These are phyloP conservation scores for Drosophila funebris DNA, from an alignment of 1,140 invertebrate genomes.

Conservation along the genomic window DNA sequence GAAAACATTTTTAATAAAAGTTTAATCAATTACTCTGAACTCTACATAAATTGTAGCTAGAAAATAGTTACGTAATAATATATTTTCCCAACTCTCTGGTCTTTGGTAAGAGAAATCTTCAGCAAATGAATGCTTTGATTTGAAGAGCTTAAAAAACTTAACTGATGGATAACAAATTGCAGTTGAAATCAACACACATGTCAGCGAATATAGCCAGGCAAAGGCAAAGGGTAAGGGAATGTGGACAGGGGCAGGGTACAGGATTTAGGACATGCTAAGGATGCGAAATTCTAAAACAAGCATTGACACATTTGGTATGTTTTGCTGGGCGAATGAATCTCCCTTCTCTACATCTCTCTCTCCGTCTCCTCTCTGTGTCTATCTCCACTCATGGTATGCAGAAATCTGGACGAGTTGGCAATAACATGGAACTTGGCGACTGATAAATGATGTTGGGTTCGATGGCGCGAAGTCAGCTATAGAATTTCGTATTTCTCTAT, in stretches of 20 bases:
- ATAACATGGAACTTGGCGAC: slow-evolving; percentile 61
- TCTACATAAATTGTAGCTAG: background rate
- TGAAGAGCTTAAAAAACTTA: slow-evolving; percentile 35
- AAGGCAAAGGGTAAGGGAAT: background rate
- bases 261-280: slow-evolving; percentile 2
- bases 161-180: slow-evolving; percentile 68
- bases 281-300: slow-evolving; percentile 27
- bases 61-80: background rate
- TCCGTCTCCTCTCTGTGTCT: background rate
- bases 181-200: slow-evolving; percentile 23
- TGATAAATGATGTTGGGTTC: slow-evolving; percentile 71
- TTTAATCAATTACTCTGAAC: too few species aligned
- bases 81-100: too few species aligned
- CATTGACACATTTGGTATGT: slow-evolving; percentile 58
- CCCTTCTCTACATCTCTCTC: background rate
- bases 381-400: slow-evolving; percentile 47
- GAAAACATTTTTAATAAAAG: too few species aligned
- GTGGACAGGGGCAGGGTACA: background rate
- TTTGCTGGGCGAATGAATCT: background rate
- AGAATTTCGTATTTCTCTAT: slow-evolving; percentile 75
- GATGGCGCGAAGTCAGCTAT: slow-evolving; percentile 42
- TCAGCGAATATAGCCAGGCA: background rate
- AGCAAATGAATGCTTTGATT: background rate
- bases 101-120: too few species aligned
- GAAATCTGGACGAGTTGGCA: slow-evolving; percentile 73